These are phyloP conservation scores for Aleiodes alternator DNA, from an alignment of 2,888 invertebrate species.

Conservation along the genomic window DNA sequence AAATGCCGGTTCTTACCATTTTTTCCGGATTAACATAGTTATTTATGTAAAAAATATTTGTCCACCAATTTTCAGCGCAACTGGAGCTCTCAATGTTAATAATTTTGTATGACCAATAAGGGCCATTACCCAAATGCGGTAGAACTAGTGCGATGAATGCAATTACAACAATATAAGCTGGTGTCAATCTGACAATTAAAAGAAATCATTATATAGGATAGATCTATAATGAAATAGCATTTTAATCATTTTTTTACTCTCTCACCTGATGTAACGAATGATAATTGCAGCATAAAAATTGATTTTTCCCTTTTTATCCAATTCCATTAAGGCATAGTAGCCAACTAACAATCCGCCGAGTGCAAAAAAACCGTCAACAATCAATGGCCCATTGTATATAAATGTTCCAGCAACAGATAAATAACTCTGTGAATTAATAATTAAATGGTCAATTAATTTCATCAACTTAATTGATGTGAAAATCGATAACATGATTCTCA, in stretches of 20 bases:
- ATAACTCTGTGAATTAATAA: slow-evolving; percentile 70
- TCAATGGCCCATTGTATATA: slow-evolving; percentile 80
- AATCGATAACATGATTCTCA: background rate
- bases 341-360: slow-evolving; percentile 80
- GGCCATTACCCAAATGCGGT: slow-evolving; percentile 83
- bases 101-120: slow-evolving; percentile 82
- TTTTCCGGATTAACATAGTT: slow-evolving; percentile 83
- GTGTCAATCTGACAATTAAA: slow-evolving; percentile 80
- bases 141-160: slow-evolving; percentile 85
- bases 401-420: slow-evolving; percentile 80
- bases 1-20: slow-evolving; percentile 74
- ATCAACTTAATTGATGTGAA: background rate
- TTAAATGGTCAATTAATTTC: background rate
- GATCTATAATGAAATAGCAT: background rate
- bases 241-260: background rate
- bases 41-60: slow-evolving; percentile 84
- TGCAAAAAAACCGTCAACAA: slow-evolving; percentile 85
- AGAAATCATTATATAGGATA: background rate
- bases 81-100: slow-evolving; percentile 75
- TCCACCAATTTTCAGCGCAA: slow-evolving; percentile 84
- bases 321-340: slow-evolving; percentile 60
- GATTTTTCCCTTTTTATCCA: slow-evolving; percentile 59
- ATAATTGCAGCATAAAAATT: slow-evolving; percentile 56
- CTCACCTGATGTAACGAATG: slow-evolving; percentile 62
- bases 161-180: slow-evolving; percentile 84